phyloP scores from a whole-genome alignment of 2,797 vertebrate genomes.

The Coreius guichenoti region DNA sequence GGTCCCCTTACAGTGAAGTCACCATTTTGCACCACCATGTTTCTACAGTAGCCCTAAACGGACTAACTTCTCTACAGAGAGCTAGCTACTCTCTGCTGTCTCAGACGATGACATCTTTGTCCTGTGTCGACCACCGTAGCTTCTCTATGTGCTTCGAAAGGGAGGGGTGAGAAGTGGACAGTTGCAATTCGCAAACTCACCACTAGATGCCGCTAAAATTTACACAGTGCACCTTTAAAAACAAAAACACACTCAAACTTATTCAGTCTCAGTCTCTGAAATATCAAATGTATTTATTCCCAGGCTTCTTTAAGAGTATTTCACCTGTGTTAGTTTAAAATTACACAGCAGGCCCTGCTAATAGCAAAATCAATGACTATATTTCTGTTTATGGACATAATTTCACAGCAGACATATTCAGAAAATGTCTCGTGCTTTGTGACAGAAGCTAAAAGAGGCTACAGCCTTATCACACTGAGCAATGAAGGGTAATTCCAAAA shows the following conservation, averaged over 20 bases:
- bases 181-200: too few relatives aligned
- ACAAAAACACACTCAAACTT: not conserved
- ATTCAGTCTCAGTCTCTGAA: not conserved
- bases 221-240: not conserved
- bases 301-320: conserved; percentile 17
- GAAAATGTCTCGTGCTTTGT: conserved; percentile 50
- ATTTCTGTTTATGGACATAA: conserved; percentile 5
- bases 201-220: too few relatives aligned
- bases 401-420: conserved; percentile 33
- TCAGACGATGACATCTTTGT: too few relatives aligned
- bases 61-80: too few relatives aligned
- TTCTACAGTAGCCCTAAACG: too few relatives aligned
- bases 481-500: not conserved
- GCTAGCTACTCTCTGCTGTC: too few relatives aligned
- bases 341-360: not conserved
- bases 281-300: conserved; percentile 3
- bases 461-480: not conserved
- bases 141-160: too few relatives aligned
- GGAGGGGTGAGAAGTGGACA: too few relatives aligned
- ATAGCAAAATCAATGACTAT: not conserved
- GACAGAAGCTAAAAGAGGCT: conserved; percentile 40
- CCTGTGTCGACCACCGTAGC: too few relatives aligned
- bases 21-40: too few relatives aligned
- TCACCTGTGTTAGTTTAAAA: not conserved
- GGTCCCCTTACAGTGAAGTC: too few relatives aligned